These are phyloP conservation scores for Myiotriccus ornatus DNA, from an alignment of 2,797 vertebrate genomes.

Conservation along the genomic window DNA sequence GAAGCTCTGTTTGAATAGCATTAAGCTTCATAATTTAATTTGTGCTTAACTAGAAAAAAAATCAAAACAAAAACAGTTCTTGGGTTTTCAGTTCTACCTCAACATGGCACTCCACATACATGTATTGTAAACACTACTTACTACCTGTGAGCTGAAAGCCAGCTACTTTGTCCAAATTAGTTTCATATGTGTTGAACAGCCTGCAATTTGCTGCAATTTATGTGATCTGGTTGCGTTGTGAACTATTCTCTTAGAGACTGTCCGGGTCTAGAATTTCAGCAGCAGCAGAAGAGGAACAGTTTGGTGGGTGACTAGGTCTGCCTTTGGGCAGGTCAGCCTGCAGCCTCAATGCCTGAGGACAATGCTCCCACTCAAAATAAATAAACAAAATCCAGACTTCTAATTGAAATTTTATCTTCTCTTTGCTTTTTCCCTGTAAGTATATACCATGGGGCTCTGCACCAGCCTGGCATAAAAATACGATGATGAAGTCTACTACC, in stretches of 20 bases:
- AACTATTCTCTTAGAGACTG: neutral
- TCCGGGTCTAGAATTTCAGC: neutral
- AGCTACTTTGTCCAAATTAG: neutral
- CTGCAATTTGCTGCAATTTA: neutral
- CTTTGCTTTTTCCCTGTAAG: neutral
- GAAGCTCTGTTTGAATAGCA: slow-evolving; percentile 35
- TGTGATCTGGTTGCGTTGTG: neutral
- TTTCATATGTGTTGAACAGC: neutral
- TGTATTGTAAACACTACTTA: neutral
- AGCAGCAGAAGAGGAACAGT: neutral
- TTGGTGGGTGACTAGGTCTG: neutral
- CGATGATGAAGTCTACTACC: neutral
- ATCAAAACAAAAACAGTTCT: neutral
- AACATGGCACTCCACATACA: neutral
- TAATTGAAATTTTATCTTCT: neutral
- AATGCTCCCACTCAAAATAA: neutral
- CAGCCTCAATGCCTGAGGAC: neutral
- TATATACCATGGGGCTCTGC: neutral
- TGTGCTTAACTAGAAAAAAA: neutral
- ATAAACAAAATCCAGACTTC: neutral
- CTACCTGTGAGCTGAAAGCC: neutral
- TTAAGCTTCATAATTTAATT: slow-evolving; percentile 54
- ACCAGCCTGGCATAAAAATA: neutral
- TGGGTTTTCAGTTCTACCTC: neutral
- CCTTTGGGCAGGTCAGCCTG: neutral